These are phyloP conservation scores for Melitaea cinxia DNA, from an alignment of 1,140 invertebrate species.

Conservation along the genomic window DNA sequence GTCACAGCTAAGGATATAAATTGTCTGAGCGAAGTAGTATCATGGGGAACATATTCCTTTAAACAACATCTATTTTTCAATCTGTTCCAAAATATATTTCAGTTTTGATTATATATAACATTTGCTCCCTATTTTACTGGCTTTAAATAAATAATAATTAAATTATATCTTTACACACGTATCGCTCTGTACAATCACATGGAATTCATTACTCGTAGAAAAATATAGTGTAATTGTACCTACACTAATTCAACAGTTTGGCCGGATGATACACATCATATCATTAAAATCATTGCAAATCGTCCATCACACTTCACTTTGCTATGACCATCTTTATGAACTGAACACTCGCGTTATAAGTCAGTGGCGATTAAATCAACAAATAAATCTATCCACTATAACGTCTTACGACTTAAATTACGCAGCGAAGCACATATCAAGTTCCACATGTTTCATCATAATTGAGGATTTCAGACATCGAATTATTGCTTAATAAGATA, in stretches of 20 bases:
- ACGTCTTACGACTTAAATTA: neutral
- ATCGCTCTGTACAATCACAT: slow-evolving; percentile 44
- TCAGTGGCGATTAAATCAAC: neutral
- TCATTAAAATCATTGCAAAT: slow-evolving; percentile 26
- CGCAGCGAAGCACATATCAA: neutral
- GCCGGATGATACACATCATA: slow-evolving; percentile 37
- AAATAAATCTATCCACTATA: neutral
- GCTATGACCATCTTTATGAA: slow-evolving; percentile 51
- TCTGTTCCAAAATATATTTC: slow-evolving; percentile 32
- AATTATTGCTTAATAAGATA: slow-evolving; percentile 52
- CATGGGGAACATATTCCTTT: slow-evolving; percentile 11
- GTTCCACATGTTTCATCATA: neutral
- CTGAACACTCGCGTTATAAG: slow-evolving; percentile 35
- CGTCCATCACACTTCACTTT: slow-evolving; percentile 57
- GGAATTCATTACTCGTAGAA: slow-evolving; percentile 60
- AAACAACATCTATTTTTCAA: neutral
- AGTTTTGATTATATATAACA: slow-evolving; percentile 35
- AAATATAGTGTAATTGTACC: slow-evolving; percentile 56
- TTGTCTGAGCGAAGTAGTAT: slow-evolving; percentile 6
- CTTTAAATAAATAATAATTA: slow-evolving; percentile 63
- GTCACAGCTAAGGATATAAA: neutral
- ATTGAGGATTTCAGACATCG: neutral
- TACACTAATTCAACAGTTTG: slow-evolving; percentile 38
- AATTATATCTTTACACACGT: slow-evolving; percentile 55
- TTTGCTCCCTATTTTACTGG: slow-evolving; percentile 54